Base-by-base conservation (phyloP, 2,888 invertebrate genomes). In the Synergus japonicus region DNA sequence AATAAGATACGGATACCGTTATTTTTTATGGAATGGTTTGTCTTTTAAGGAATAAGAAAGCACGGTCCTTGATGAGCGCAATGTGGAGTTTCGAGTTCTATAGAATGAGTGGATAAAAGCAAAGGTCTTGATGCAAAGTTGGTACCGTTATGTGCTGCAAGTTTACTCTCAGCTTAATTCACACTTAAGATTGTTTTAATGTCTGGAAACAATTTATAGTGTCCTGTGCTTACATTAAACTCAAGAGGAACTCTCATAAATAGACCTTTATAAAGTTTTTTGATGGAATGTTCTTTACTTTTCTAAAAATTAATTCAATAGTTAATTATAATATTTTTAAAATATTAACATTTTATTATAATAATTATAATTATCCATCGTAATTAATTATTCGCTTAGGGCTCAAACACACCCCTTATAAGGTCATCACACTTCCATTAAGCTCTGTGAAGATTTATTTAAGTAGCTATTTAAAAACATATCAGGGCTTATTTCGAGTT, bases 1-100 rank as follows among this genome's bases (percentile, higher is more conserved):
- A 37, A 54, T 54, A 41, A 43, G 65, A 65, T 73, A 49, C 49
- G n/a, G n/a, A 54, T 73, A 73, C 73, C 49, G 73, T 73, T 73
- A 73, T 37, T 73, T 73, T 73, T 73, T 44, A 67, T 18, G 41
- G 13, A n/a, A 15, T 54, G 54, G 73, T 15, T 69, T 8, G 29
- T 49, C 37, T 43, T 37, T 73, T 60, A 22, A 49, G 49, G 29
- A 49, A 37, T 22, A 22, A 22, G 73, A 73, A 73, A 41, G 49
- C 13, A 73, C 37, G 46, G 22, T 29, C 13, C 49, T 69, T 73
- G 13, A 12, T 69, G 69, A 29, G 8, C 37, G 37, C 37, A 37
- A 49, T 49, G 54, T 54, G 46, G 29, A 54, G 73, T 73, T 73
- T 73, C 15, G 13, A 54, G 29, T 46, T 67, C 49, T 73, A 1